These are phyloP conservation scores for Glandiceps talaboti DNA, from an alignment of 53 echinoderm and acorn worm species.

Conservation along the genomic window DNA sequence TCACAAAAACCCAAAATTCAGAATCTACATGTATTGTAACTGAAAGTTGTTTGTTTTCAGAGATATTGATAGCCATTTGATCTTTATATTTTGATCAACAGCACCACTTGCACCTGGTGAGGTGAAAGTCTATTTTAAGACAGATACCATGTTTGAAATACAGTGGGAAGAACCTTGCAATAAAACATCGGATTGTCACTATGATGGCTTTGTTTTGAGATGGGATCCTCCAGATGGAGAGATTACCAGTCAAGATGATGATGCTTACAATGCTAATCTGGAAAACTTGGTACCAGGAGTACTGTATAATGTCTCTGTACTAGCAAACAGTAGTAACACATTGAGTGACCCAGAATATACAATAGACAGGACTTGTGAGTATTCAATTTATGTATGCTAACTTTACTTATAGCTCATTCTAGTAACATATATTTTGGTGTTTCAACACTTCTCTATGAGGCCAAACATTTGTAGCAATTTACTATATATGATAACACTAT, in stretches of 20 bases:
- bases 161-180: not conserved
- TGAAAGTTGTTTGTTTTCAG: too few relatives aligned
- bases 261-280: not conserved
- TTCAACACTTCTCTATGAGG: too few relatives aligned
- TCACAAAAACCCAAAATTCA: too few relatives aligned
- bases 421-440: too few relatives aligned
- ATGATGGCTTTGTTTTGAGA: not conserved
- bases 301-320: not conserved
- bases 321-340: not conserved
- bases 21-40: too few relatives aligned
- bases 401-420: too few relatives aligned
- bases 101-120: not conserved
- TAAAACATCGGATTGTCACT: not conserved
- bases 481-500: too few relatives aligned
- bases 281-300: not conserved
- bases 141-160: not conserved
- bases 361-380: not conserved
- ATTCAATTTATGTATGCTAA: not conserved
- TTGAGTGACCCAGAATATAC: not conserved
- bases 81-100: too few relatives aligned
- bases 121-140: not conserved
- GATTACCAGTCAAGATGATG: not conserved
- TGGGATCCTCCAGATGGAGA: not conserved
- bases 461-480: too few relatives aligned
- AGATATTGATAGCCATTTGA: too few relatives aligned